A percentile compares a stretch with the other conserved stretches of the same genome.
phyloP scores from a whole-genome alignment of 2,797 vertebrate genomes.

The Enteromius unitaeniatus region DNA sequence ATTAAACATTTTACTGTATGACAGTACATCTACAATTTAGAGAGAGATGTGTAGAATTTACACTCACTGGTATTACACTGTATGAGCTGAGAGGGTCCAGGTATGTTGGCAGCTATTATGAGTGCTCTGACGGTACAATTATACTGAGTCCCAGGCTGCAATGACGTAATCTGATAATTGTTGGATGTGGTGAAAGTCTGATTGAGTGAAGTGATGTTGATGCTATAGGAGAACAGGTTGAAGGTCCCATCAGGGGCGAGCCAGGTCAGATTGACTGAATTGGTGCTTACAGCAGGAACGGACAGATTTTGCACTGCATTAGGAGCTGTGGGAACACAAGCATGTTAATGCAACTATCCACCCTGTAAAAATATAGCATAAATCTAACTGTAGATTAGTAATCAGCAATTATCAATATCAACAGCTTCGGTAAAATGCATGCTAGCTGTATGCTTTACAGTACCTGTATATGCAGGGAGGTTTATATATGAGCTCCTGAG shows the following conservation, averaged over 20 bases:
- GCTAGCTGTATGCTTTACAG: neutral
- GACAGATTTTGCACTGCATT: conserved; percentile 64
- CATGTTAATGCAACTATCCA: neutral
- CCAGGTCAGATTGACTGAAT: conserved; percentile 67
- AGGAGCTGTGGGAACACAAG: conserved; percentile 64
- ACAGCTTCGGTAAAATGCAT: conserved; percentile 1
- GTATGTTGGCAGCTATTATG: conserved; percentile 45
- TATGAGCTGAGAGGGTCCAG: conserved; percentile 14
- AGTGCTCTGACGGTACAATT: conserved; percentile 60
- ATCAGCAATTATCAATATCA: neutral
- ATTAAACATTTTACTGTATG: neutral
- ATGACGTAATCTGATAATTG: conserved; percentile 10
- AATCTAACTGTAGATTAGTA: neutral
- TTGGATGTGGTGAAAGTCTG: neutral
- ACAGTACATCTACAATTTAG: neutral
- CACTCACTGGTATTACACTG: conserved; percentile 71
- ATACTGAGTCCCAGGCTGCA: conserved; percentile 69
- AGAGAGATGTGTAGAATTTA: neutral
- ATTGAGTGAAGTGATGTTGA: conserved; percentile 32
- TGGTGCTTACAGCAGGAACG: conserved; percentile 53
- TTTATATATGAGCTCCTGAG: conserved; percentile 41
- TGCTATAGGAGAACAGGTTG: conserved; percentile 57
- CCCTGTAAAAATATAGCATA: neutral
- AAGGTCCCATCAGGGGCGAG: conserved; percentile 22
- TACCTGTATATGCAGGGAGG: conserved; percentile 60